Base-by-base conservation (phyloP, 2,113 vertebrate species). In the Zosterops japonicus region DNA sequence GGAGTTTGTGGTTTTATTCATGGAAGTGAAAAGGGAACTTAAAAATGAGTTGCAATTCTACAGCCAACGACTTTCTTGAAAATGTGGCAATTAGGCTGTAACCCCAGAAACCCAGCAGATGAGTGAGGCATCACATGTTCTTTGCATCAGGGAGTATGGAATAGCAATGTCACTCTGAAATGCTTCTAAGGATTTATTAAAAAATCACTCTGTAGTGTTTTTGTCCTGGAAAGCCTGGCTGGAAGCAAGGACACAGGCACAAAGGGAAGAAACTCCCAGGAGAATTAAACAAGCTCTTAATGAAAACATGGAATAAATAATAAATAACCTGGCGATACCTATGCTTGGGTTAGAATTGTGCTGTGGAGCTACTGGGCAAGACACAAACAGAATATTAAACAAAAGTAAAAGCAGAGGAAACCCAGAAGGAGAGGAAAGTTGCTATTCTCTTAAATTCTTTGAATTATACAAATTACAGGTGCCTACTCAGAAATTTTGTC, bases 291-390 rank as follows among this genome's bases (percentile, higher is more conserved):
- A 70, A 88, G 63, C 64, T 93, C 55, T 86, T 95, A 94, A 95
- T 88, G 90, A 90, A 95, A 83, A 70, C 35, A 44, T 44, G 71
- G 56, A 39, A 63, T 96, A 96, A 95, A 97, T 95, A 90, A 93
- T 86, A 91, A 88, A 96, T 83, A 86, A 77, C 47, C 69, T 81
- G 71, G 63, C 59, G 67, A 53, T 71, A 77, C 50, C 52, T 63
- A 14, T 84, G 52, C 78, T 68, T 60, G 79, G 68, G 86, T 83
- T 83, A 64, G 86, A 88, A 64, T n/a, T 72, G 55, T 90, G 15
- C 60, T 86, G 27, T 88, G 72, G 59, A 85, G 78, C 69, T 89
- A 50, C 61, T 69, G 55, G 56, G 52, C 60, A 78, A 83, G 71
- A 52, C 49, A 91, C 24, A 90, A 74, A 55, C 27, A 81, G 90